Conservation (phyloP, 2,113 vertebrate genomes). For the Clarias magur region DNA sequence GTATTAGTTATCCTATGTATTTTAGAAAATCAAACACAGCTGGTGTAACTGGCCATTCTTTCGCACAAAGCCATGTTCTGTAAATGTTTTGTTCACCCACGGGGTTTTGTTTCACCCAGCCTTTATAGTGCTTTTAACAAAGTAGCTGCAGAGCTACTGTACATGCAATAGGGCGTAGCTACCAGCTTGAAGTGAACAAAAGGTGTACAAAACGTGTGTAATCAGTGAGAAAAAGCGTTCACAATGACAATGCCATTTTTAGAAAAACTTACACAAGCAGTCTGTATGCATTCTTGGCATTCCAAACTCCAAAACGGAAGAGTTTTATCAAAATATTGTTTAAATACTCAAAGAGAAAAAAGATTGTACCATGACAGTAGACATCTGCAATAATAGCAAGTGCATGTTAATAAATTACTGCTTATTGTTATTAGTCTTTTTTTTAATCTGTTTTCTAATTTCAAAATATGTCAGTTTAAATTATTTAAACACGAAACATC, state of each 20-base stretch:
- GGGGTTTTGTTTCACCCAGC: not conserved
- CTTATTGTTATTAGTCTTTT: not conserved
- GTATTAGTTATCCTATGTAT: not conserved
- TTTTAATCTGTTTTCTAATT: not conserved
- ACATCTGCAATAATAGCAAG: not conserved
- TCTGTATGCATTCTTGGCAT: not conserved
- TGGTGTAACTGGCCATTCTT: not conserved
- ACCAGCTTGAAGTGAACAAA: not conserved
- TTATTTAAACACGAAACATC: not conserved
- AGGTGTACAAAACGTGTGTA: not conserved
- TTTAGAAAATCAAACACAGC: conserved; percentile 16
- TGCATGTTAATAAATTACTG: not conserved
- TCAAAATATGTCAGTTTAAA: not conserved
- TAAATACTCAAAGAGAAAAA: not conserved
- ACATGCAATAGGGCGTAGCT: not conserved
- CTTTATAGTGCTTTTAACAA: not conserved
- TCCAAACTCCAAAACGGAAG: too few species aligned
- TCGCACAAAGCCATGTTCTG: not conserved
- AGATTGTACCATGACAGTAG: not conserved
- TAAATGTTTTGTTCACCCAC: not conserved
- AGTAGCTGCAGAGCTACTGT: not conserved
- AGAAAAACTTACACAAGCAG: not conserved
- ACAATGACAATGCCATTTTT: not conserved
- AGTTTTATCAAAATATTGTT: not conserved
- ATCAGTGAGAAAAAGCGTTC: not conserved